Percentiles rank a stretch among this genome's conserved stretches.
phyloP scores from a whole-genome alignment of 2,113 vertebrate genomes.

The Acanthochromis polyacanthus region DNA sequence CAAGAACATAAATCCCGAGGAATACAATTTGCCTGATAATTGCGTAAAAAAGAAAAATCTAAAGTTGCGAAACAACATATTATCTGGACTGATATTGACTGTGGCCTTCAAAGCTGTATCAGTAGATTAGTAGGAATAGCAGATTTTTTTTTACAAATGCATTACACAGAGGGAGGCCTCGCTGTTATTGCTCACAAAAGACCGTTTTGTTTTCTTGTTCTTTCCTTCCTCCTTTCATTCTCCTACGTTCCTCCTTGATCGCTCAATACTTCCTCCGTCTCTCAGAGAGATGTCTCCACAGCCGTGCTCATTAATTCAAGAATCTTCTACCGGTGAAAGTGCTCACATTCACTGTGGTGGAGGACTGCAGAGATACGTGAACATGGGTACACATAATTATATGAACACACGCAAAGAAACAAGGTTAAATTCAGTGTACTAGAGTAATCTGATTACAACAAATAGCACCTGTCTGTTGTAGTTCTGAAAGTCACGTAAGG shows the following conservation, averaged over 20 bases:
- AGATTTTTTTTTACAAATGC: constrained; percentile 21
- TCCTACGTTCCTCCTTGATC: constrained; percentile 31
- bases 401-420: background rate
- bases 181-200: constrained; percentile 38
- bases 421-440: background rate
- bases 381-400: background rate
- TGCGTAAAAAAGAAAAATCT: no score
- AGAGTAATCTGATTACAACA: constrained; percentile 13
- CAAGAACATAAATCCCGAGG: no score
- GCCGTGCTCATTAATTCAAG: constrained; percentile 54
- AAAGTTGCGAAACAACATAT: background rate
- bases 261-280: constrained; percentile 37
- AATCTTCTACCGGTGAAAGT: constrained; percentile 16
- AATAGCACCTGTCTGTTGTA: background rate
- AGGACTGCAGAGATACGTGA: background rate
- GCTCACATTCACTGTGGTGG: constrained; percentile 11
- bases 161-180: constrained; percentile 16
- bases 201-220: constrained; percentile 27
- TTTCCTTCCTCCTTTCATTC: constrained; percentile 29
- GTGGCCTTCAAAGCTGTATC: constrained; percentile 37
- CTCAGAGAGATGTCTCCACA: constrained; percentile 40
- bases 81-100: constrained; percentile 7
- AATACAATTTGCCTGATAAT: no score
- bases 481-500: constrained; percentile 1
- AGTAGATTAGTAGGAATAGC: background rate